Evolutionary conservation across 2,797 vertebrate species (phyloP).

Genomic region (Macropus fuliginosus): DNA sequence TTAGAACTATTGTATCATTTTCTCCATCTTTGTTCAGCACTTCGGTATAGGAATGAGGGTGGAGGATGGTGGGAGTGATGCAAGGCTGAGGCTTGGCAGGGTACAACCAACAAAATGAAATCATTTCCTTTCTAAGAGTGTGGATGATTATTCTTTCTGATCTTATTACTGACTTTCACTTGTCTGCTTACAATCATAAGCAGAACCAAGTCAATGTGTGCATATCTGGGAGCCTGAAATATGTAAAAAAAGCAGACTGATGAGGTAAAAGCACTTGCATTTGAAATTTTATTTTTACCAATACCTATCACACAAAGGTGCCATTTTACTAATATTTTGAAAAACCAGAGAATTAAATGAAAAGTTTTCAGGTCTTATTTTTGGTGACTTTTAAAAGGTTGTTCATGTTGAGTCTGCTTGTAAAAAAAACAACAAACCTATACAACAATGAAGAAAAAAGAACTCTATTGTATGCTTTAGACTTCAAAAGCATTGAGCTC

Average conservation of each 20-base stretch:
- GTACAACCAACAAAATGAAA: background rate
- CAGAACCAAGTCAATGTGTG: background rate
- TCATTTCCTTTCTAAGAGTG: background rate
- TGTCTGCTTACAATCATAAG: background rate
- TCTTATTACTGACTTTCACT: background rate
- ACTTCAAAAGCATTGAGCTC: conserved; percentile 58
- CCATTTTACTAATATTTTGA: conserved; percentile 23
- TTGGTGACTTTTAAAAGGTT: conserved; percentile 33
- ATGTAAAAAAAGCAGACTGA: conserved; percentile 30
- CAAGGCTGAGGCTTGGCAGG: background rate
- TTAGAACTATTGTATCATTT: background rate
- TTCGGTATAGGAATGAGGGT: background rate
- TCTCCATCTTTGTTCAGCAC: background rate
- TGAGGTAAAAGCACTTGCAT: conserved; percentile 21
- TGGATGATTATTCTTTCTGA: background rate
- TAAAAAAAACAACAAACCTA: conserved; percentile 44
- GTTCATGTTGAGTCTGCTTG: conserved; percentile 12
- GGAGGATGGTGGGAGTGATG: background rate
- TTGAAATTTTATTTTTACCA: conserved; percentile 56
- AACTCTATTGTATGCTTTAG: background rate
- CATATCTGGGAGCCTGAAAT: conserved; percentile 31
- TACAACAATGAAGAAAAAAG: background rate
- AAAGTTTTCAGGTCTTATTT: conserved; percentile 34
- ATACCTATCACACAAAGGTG: conserved; percentile 11
- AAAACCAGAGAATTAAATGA: background rate